Conservation (phyloP, 2,888 invertebrate species). For the Molanna angustata region DNA sequence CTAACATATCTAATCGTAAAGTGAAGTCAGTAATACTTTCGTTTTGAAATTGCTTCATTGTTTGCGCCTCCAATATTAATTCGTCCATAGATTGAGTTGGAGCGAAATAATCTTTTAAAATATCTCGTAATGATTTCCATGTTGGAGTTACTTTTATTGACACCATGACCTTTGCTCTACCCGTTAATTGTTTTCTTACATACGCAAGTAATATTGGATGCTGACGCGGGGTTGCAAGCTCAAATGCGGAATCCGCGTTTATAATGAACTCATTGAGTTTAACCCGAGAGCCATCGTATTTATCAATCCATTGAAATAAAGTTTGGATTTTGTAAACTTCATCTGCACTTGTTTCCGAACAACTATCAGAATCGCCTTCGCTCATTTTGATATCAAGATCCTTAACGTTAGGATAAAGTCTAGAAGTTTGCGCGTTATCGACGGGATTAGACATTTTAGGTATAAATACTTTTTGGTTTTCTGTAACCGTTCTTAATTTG, state of each 20-base stretch:
- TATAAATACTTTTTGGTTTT: no score
- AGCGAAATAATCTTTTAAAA: background rate
- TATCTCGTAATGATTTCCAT: background rate
- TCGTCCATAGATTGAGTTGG: slow-evolving; percentile 4
- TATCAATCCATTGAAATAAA: slow-evolving; percentile 7
- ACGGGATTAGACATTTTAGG: no score
- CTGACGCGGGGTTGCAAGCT: background rate
- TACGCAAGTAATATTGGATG: slow-evolving; percentile 5
- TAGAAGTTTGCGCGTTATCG: no score
- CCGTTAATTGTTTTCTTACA: slow-evolving; percentile 5
- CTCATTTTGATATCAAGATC: no score
- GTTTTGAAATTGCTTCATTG: background rate
- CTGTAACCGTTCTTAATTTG: no score
- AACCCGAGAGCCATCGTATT: background rate
- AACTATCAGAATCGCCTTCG: no score
- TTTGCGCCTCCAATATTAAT: no score
- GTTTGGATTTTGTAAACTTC: background rate
- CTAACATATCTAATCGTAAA: slow-evolving; percentile 2
- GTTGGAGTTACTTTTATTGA: slow-evolving; percentile 1
- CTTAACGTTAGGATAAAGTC: no score
- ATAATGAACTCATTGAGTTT: slow-evolving; percentile 8
- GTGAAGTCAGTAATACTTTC: slow-evolving; percentile 9
- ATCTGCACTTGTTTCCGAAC: no score
- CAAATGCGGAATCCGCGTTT: slow-evolving; percentile 7
- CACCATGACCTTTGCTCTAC: slow-evolving; percentile 2